These are phyloP conservation scores for Diabrotica balteata DNA, from an alignment of 2,888 invertebrate species.

Conservation along the genomic window DNA sequence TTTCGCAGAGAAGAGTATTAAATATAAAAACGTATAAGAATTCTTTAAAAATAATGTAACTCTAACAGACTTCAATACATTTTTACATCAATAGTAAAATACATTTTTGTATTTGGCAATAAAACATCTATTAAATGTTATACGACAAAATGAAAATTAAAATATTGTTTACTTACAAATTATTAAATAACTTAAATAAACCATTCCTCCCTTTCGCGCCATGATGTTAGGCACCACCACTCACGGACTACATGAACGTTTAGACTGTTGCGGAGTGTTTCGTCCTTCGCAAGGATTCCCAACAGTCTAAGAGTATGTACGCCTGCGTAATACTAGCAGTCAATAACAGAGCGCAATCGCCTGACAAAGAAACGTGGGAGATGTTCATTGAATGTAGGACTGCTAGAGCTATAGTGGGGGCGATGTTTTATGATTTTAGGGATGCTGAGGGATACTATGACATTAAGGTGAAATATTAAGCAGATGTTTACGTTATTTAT, in stretches of 20 bases:
- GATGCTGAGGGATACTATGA: not conserved
- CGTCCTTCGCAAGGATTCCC: slow-evolving; percentile 25
- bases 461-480: not conserved
- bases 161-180: slow-evolving; percentile 39
- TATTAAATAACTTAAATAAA: slow-evolving; percentile 40
- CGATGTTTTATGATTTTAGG: too few relatives aligned
- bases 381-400: slow-evolving; percentile 40
- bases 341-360: slow-evolving; percentile 52
- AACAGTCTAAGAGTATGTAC: slow-evolving; percentile 42
- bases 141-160: not conserved
- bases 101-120: too few relatives aligned
- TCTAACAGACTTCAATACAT: too few relatives aligned
- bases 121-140: too few relatives aligned
- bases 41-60: too few relatives aligned
- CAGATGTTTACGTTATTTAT: too few relatives aligned
- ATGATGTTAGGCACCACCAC: slow-evolving; percentile 42
- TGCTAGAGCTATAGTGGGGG: not conserved
- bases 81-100: too few relatives aligned
- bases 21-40: too few relatives aligned
- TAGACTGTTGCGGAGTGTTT: slow-evolving; percentile 42
- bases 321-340: slow-evolving; percentile 45
- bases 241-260: slow-evolving; percentile 41
- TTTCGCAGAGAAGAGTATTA: too few relatives aligned
- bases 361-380: slow-evolving; percentile 44
- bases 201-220: slow-evolving; percentile 40